Percentiles rank a stretch among this genome's conserved stretches.
Evolutionary conservation across 2,888 invertebrate species (phyloP).

Genomic region (Diarsia dahlii): DNA sequence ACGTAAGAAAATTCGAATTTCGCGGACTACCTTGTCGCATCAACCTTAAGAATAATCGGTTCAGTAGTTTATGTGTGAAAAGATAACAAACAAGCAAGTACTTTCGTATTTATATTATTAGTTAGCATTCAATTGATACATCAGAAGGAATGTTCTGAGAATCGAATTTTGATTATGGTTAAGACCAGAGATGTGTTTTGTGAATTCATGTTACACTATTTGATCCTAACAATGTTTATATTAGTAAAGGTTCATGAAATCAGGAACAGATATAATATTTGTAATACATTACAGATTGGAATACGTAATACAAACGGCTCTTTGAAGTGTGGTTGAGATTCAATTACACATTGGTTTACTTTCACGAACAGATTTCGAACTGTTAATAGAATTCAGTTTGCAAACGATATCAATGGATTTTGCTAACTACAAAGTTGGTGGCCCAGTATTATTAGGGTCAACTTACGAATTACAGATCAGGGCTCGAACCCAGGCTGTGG

Average conservation of each 20-base stretch:
- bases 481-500: background rate
- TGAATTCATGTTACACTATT: background rate
- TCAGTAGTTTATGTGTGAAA: too few relatives aligned
- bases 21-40: too few relatives aligned
- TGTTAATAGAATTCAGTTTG: background rate
- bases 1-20: too few relatives aligned
- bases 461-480: background rate
- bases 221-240: conserved; percentile 11
- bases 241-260: background rate
- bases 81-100: too few relatives aligned
- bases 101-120: too few relatives aligned
- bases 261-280: background rate
- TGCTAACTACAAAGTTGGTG: background rate
- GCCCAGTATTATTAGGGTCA: too few relatives aligned
- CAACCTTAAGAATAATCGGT: too few relatives aligned
- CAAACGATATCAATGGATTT: background rate
- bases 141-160: background rate
- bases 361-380: background rate
- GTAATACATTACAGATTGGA: conserved; percentile 8
- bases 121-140: background rate
- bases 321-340: conserved; percentile 29
- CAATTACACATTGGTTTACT: conserved; percentile 23
- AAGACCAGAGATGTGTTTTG: background rate
- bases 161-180: background rate
- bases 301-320: background rate